Conservation (phyloP, 2,113 vertebrate species). For the Festucalex cinctus region DNA sequence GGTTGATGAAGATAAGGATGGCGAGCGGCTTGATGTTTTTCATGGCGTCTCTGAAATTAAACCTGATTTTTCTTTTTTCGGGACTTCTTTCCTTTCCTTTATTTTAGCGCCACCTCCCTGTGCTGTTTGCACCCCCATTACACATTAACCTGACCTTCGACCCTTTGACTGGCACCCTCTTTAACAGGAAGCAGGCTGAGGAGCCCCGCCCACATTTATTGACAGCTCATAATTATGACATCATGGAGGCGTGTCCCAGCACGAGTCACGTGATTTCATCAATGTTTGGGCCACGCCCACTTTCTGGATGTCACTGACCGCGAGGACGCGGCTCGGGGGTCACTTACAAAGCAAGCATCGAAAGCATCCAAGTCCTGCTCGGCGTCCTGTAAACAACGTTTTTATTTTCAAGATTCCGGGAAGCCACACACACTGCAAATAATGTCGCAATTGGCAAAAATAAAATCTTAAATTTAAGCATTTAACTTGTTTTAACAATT, state of each 20-base stretch:
- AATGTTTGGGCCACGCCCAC: neutral
- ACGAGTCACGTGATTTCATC: slow-evolving; percentile 4
- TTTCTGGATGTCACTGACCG: neutral
- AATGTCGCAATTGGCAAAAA: too few species aligned
- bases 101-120: neutral
- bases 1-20: neutral
- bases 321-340: neutral
- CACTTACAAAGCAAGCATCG: too few species aligned
- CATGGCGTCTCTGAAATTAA: neutral
- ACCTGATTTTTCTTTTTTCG: too few species aligned
- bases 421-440: slow-evolving; percentile 11
- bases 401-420: slow-evolving; percentile 19
- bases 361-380: neutral
- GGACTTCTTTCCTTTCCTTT: too few species aligned
- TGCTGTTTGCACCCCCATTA: neutral
- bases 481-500: too few species aligned
- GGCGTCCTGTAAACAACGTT: neutral
- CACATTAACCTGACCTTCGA: slow-evolving; percentile 3
- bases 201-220: slow-evolving; percentile 8
- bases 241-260: neutral
- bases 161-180: neutral
- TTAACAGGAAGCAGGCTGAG: neutral
- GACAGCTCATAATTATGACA: slow-evolving; percentile 5
- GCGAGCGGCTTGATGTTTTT: neutral
- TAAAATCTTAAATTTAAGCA: too few species aligned